A percentile compares a stretch with the other conserved stretches of the same genome.
These are phyloP conservation scores for Zalophus californianus DNA, from an alignment of 2,797 vertebrate genomes.

Conservation along the genomic window DNA sequence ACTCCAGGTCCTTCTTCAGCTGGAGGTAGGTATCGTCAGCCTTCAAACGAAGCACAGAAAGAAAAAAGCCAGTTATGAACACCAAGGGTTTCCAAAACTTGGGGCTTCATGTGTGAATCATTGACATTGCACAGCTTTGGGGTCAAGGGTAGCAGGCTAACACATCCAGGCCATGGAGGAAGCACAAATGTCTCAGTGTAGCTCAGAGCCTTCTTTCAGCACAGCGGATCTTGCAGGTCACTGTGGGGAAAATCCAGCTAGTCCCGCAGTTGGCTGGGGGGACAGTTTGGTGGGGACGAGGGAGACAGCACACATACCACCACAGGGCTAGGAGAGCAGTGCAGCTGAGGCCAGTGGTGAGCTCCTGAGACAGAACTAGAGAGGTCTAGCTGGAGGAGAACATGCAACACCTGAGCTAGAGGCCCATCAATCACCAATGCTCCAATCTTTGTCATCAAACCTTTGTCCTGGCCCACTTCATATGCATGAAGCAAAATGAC, in stretches of 20 bases:
- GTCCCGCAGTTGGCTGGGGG: not conserved
- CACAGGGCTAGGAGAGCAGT: not conserved
- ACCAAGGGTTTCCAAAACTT: not conserved
- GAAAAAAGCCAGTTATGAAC: constrained; percentile 11
- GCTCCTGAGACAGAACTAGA: not conserved
- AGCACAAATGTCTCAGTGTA: constrained; percentile 35
- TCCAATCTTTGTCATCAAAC: not conserved
- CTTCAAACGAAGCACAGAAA: constrained; percentile 88
- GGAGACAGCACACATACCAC: not conserved
- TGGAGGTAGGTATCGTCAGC: constrained; percentile 99
- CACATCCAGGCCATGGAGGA: constrained; percentile 46
- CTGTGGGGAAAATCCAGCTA: not conserved
- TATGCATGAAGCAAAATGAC: constrained; percentile 1
- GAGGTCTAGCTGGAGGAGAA: not conserved
- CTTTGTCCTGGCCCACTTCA: not conserved
- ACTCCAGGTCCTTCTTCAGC: constrained; percentile 99
- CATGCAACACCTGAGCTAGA: not conserved
- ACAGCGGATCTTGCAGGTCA: not conserved
- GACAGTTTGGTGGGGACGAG: not conserved
- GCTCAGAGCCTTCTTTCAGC: not conserved
- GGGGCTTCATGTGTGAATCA: not conserved
- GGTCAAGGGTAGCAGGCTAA: constrained; percentile 25
- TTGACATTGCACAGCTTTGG: not conserved
- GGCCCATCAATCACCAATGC: not conserved
- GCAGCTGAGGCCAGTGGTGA: not conserved